phyloP scores from a whole-genome alignment of 2,888 invertebrate genomes.

The Xylota sylvarum region DNA sequence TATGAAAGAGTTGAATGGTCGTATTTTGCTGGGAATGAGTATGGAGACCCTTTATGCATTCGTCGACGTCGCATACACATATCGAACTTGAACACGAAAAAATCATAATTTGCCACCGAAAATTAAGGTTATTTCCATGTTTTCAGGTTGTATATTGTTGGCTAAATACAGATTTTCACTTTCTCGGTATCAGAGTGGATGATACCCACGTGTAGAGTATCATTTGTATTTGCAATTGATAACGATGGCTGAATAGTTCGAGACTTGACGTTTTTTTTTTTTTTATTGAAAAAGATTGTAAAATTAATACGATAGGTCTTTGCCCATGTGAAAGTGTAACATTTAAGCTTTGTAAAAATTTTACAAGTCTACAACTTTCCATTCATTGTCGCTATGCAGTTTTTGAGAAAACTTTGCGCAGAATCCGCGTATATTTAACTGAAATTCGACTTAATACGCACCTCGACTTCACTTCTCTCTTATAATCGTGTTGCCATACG shows the following conservation, averaged over 20 bases:
- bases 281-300: neutral
- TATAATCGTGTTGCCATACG: slow-evolving; percentile 24
- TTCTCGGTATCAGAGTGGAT: slow-evolving; percentile 12
- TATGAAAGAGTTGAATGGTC: slow-evolving; percentile 36
- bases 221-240: slow-evolving; percentile 1
- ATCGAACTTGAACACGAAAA: neutral
- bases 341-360: neutral
- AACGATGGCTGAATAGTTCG: neutral
- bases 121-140: slow-evolving; percentile 37
- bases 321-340: neutral
- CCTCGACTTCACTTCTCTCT: neutral
- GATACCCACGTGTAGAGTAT: slow-evolving; percentile 27
- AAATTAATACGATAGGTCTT: neutral
- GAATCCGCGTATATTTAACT: slow-evolving; percentile 31
- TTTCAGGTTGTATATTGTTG: slow-evolving; percentile 12
- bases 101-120: neutral
- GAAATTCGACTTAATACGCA: slow-evolving; percentile 23
- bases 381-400: slow-evolving; percentile 27
- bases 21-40: slow-evolving; percentile 2
- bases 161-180: slow-evolving; percentile 10
- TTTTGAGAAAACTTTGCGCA: slow-evolving; percentile 30
- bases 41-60: slow-evolving; percentile 38
- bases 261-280: neutral
- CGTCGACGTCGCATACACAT: slow-evolving; percentile 2
- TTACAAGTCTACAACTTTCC: neutral